A percentile compares a stretch with the other conserved stretches of the same genome.
These are phyloP conservation scores for Poeciliopsis paucimaculata DNA, from an alignment of 2,797 vertebrate genomes.

Conservation along the genomic window DNA sequence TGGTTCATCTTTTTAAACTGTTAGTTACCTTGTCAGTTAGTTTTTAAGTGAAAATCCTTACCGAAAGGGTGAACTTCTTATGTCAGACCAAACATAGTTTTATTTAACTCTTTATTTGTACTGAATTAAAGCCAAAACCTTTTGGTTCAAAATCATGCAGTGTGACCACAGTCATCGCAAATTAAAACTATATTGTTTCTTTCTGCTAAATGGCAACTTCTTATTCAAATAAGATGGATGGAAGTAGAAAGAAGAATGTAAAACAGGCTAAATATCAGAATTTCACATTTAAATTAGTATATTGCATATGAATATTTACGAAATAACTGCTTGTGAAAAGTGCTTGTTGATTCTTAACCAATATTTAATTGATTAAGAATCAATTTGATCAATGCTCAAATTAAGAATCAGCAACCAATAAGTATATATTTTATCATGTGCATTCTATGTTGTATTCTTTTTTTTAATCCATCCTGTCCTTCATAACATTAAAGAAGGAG, in stretches of 20 bases:
- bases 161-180: neutral
- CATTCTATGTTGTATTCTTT: constrained; percentile 19
- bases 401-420: neutral
- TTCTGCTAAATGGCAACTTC: neutral
- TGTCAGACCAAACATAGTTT: neutral
- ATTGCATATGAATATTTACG: neutral
- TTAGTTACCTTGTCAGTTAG: no score
- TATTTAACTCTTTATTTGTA: neutral
- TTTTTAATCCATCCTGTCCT: neutral
- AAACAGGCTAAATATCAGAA: neutral
- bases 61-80: neutral
- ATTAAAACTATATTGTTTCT: neutral
- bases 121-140: neutral
- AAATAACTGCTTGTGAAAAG: neutral
- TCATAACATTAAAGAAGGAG: constrained; percentile 21
- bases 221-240: neutral
- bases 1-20: no score
- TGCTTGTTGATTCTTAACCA: neutral
- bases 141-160: neutral
- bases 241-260: neutral
- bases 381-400: neutral
- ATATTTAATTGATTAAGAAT: no score
- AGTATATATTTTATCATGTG: constrained; percentile 54
- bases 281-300: neutral
- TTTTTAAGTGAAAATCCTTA: neutral